A percentile compares a stretch with the other conserved stretches of the same genome.
Evolutionary conservation across 30 jellyfish, hydroid and myxozoan genomes (phyloP).

Genomic region (Aurelia sp.): DNA sequence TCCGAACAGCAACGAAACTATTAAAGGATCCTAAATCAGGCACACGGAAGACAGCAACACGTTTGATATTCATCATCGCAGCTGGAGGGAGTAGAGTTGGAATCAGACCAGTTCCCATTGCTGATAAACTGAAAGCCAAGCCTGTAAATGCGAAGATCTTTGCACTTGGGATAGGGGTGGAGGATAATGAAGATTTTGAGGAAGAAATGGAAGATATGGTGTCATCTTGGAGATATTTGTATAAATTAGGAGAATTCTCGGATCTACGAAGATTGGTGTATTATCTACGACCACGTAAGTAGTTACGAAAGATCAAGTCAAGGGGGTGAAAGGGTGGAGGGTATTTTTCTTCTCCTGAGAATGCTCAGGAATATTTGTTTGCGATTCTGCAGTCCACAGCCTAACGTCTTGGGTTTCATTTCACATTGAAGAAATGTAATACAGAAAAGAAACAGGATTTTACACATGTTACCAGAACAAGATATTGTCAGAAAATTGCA

Average conservation of each 20-base stretch:
- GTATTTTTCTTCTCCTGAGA: no score
- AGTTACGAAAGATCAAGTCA: no score
- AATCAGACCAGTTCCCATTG: slow-evolving; percentile 32
- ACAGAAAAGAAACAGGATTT: no score
- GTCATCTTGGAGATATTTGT: slow-evolving; percentile 17
- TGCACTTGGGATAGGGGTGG: slow-evolving; percentile 48
- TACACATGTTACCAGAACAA: no score
- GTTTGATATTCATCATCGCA: slow-evolving; percentile 41
- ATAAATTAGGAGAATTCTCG: not conserved
- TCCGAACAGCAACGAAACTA: slow-evolving; percentile 34
- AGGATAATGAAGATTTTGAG: not conserved
- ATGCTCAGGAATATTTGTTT: no score
- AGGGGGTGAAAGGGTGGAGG: no score
- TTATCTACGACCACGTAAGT: slow-evolving; percentile 38
- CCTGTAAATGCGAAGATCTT: slow-evolving; percentile 32
- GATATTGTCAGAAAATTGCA: no score
- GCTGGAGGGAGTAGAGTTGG: slow-evolving; percentile 58
- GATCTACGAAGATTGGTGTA: not conserved
- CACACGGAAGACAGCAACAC: slow-evolving; percentile 23
- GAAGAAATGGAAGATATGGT: slow-evolving; percentile 45
- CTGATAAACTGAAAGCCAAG: slow-evolving; percentile 27
- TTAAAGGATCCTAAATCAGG: slow-evolving; percentile 24
- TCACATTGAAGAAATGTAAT: no score
- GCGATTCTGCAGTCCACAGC: no score
- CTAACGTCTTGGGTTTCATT: no score